Conservation (phyloP, 2,888 invertebrate genomes). For the Epistrophella euchroma region DNA sequence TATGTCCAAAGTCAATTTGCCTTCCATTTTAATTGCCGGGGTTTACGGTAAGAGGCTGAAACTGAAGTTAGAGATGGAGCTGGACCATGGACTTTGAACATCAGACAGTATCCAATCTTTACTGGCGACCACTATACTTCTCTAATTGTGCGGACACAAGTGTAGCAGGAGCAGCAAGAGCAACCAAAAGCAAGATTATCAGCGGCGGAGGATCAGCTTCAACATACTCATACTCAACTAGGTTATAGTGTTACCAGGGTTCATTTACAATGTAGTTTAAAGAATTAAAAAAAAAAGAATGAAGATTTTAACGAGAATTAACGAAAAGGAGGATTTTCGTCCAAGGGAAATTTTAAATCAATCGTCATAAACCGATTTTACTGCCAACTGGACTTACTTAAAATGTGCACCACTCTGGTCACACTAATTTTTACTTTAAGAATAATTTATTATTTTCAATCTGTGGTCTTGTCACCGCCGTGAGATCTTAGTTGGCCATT, state of each 20-base stretch:
- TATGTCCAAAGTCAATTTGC: slow-evolving; percentile 76
- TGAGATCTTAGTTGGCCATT: slow-evolving; percentile 73
- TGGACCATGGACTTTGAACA: slow-evolving; percentile 30
- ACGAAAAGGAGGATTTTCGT: neutral
- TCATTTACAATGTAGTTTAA: neutral
- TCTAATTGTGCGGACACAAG: slow-evolving; percentile 74
- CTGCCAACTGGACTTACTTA: neutral
- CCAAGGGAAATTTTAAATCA: neutral
- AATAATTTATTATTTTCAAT: slow-evolving; percentile 75
- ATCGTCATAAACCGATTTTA: neutral
- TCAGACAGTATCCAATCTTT: slow-evolving; percentile 49
- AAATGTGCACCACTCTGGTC: neutral
- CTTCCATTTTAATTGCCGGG: slow-evolving; percentile 75
- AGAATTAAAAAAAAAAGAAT: too few relatives aligned
- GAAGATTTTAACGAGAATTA: too few relatives aligned
- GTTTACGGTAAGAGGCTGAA: slow-evolving; percentile 54
- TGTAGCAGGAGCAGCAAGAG: slow-evolving; percentile 43
- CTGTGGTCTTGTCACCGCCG: slow-evolving; percentile 74
- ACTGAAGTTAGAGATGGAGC: neutral
- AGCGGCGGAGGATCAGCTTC: slow-evolving; percentile 49
- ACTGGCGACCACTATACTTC: slow-evolving; percentile 48
- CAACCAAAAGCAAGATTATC: slow-evolving; percentile 39
- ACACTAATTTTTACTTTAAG: slow-evolving; percentile 5
- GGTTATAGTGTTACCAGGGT: slow-evolving; percentile 4
- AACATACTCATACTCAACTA: slow-evolving; percentile 55